phyloP scores from a whole-genome alignment of 2,888 invertebrate genomes.

The Plebejus argus region DNA sequence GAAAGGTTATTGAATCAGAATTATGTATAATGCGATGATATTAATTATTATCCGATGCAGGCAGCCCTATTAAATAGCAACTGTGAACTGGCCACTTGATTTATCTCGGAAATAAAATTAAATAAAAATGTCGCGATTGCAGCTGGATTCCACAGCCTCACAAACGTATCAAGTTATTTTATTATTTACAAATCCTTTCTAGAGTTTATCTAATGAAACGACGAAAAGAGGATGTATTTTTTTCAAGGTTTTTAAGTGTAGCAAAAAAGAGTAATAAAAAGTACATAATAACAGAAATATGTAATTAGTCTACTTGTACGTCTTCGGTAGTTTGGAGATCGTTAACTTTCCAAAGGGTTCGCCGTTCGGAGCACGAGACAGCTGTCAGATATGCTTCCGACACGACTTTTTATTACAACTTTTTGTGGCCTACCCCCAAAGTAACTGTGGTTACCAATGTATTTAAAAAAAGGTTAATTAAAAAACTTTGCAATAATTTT shows the following conservation, averaged over 20 bases:
- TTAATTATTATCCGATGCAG: not conserved
- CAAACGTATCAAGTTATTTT: not conserved
- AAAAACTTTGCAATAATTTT: not conserved
- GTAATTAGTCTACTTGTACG: not conserved
- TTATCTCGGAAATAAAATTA: not conserved
- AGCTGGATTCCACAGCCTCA: not conserved
- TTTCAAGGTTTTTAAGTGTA: not conserved
- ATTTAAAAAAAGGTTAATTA: not conserved
- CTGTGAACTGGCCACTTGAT: slow-evolving; percentile 19
- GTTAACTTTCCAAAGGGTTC: slow-evolving; percentile 46
- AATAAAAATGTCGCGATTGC: not conserved
- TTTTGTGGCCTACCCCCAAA: slow-evolving; percentile 30
- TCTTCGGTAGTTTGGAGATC: slow-evolving; percentile 33
- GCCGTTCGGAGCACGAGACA: slow-evolving; percentile 45
- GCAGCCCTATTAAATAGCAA: slow-evolving; percentile 3
- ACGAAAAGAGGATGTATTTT: not conserved
- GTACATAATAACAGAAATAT: not conserved
- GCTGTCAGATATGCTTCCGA: slow-evolving; percentile 47
- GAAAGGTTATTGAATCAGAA: slow-evolving; percentile 10
- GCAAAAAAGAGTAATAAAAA: not conserved
- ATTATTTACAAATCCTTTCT: not conserved
- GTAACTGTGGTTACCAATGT: not conserved
- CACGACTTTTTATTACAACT: slow-evolving; percentile 39
- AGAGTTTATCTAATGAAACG: not conserved
- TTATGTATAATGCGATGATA: not conserved